Percentiles rank a stretch among this genome's conserved stretches.
phyloP scores from a whole-genome alignment of 2,797 vertebrate genomes.

The Anniella stebbinsi region DNA sequence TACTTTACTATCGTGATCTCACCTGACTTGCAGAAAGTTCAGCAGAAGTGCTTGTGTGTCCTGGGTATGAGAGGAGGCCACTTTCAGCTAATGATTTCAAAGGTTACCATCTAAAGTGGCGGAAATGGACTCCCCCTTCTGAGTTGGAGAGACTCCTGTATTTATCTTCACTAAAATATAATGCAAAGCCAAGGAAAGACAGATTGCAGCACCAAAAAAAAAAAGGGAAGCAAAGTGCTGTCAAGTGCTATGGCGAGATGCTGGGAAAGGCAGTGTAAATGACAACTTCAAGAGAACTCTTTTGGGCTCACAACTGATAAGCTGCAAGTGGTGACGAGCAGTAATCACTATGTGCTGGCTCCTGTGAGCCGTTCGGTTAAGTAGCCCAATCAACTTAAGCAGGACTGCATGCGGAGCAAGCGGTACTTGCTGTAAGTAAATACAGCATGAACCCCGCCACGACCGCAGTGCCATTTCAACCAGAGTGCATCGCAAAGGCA shows the following conservation, averaged over 20 bases:
- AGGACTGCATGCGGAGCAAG: slow-evolving; percentile 20
- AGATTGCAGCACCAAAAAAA: neutral
- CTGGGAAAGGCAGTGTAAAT: slow-evolving; percentile 26
- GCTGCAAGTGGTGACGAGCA: neutral
- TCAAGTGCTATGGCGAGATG: slow-evolving; percentile 16
- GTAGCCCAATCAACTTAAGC: slow-evolving; percentile 24
- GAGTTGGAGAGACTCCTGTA: neutral
- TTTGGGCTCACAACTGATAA: slow-evolving; percentile 10
- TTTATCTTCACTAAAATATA: slow-evolving; percentile 20
- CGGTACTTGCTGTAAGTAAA: slow-evolving; percentile 30
- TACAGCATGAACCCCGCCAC: neutral
- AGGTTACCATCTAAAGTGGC: slow-evolving; percentile 26
- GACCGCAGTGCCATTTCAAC: neutral
- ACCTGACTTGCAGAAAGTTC: slow-evolving; percentile 26
- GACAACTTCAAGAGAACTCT: slow-evolving; percentile 9
- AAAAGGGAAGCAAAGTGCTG: neutral
- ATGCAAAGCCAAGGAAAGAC: neutral
- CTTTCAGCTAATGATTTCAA: slow-evolving; percentile 38
- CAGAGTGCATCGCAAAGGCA: neutral
- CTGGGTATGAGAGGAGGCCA: neutral
- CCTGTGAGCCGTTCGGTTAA: slow-evolving; percentile 13
- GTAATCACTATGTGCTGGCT: slow-evolving; percentile 18
- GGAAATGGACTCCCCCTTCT: slow-evolving; percentile 25
- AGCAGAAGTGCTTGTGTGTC: slow-evolving; percentile 24
- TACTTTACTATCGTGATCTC: slow-evolving; percentile 8